Evolutionary conservation across 2,888 invertebrate genomes (phyloP), one percentile per base, ranked within the genome.

Genomic region (Dorcus hopei): DNA sequence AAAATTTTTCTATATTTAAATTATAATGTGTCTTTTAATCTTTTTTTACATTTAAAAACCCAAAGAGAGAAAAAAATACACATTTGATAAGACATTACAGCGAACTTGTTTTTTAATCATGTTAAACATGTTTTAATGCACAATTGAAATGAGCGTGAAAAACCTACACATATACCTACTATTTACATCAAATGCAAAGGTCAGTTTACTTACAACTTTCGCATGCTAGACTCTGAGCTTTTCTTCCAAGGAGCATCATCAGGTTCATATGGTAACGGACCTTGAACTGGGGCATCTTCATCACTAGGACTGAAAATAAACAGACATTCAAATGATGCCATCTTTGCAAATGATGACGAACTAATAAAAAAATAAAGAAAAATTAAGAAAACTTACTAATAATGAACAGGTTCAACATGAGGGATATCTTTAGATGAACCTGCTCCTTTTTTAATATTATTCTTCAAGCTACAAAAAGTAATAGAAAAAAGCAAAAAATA

Each of bases 231-330:
- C 79, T 93, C 91, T 39, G 87, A 83, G 43, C 87, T 83, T 72
- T 85, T 87, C 77, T 93, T 93, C 91, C 95, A 95, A 0, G 96
- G 96, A 58, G 97, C 97, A 80, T 98, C 97, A 72, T 95, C 95
- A 0, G 98, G 98, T 78, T 98, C 98, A 54, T 89, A 90, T 26
- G 97, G 97, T 69, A 98, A 82, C 1, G 98, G 98, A 3, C 98
- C 98, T 78, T 98, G 96, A 0, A 98, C 97, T 1, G 95, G 93
- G 9, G 91, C 87, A 72, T 95, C 95, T 64, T 91, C 90, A 45
- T 89, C 89, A 47, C 70, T 74, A 41, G 82, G 81, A 70, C 83
- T 76, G 71, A 38, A 64, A 65, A 55, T 45, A 38, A 58, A 6
- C 52, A 26, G 55, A 55, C 11, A 2, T n/a, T 16, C 38, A 52